Conservation (phyloP, 2,888 invertebrate genomes). For the Amiota communis region DNA sequence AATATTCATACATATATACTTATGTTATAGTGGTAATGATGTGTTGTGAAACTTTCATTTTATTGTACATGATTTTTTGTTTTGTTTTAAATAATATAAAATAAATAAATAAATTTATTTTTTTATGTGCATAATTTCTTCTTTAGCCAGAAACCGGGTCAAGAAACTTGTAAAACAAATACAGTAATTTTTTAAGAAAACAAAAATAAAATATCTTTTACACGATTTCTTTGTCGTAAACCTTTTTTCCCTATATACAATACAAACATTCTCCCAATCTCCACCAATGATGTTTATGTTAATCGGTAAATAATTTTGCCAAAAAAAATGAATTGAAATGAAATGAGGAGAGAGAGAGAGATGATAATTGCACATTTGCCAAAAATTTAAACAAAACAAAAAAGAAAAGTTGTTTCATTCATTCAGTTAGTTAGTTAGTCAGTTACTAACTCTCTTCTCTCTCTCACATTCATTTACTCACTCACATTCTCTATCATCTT, state of each 20-base stretch:
- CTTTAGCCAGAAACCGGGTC: neutral
- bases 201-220: neutral
- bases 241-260: neutral
- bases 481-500: too few species aligned
- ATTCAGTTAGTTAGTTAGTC: too few species aligned
- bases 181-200: neutral
- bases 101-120: neutral
- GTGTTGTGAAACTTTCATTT: too few species aligned
- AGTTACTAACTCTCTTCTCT: neutral
- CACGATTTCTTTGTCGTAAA: neutral
- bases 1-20: too few species aligned
- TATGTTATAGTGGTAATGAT: too few species aligned
- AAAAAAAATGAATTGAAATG: neutral
- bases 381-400: neutral
- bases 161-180: conserved; percentile 13
- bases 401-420: neutral
- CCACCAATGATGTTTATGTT: neutral
- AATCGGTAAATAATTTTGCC: neutral
- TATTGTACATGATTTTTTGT: neutral
- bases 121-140: neutral
- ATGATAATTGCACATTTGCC: conserved; percentile 15
- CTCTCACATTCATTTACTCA: too few species aligned
- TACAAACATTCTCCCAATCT: too few species aligned
- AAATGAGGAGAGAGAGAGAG: neutral
- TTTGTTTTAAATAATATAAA: conserved; percentile 7